phyloP scores from a whole-genome alignment of 2,888 invertebrate species.

The Drosophila borealis region DNA sequence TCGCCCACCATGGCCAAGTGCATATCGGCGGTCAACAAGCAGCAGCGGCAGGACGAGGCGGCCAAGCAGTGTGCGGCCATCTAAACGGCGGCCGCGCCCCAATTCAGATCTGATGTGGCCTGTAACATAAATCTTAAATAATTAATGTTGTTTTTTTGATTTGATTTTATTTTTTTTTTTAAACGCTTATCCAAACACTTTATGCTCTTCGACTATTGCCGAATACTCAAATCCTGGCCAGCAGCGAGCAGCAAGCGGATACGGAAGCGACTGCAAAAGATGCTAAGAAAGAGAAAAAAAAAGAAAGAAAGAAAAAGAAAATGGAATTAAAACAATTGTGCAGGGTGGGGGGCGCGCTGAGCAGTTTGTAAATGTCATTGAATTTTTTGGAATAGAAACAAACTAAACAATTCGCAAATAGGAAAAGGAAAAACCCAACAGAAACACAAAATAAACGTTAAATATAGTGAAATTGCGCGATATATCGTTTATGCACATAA shows the following conservation, averaged over 20 bases:
- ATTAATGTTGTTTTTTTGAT: constrained; percentile 60
- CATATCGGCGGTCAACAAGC: constrained; percentile 94
- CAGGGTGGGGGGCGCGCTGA: constrained; percentile 9
- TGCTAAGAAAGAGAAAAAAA: neutral
- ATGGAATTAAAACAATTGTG: constrained; percentile 1
- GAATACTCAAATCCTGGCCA: constrained; percentile 19
- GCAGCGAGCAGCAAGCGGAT: constrained; percentile 8
- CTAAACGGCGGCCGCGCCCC: constrained; percentile 34
- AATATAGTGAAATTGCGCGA: constrained; percentile 53
- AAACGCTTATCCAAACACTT: constrained; percentile 31
- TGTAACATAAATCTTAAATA: constrained; percentile 66
- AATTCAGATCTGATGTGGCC: constrained; percentile 39
- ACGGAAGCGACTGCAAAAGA: constrained; percentile 17
- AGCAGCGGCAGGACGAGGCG: constrained; percentile 70
- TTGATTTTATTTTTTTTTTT: constrained; percentile 18
- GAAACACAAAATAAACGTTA: constrained; percentile 65
- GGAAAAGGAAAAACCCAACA: constrained; percentile 30
- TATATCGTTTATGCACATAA: neutral
- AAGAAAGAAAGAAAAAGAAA: neutral
- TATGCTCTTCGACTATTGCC: constrained; percentile 47
- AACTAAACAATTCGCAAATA: constrained; percentile 63
- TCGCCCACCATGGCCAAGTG: constrained; percentile 99
- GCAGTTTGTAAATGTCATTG: constrained; percentile 59
- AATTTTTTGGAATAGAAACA: constrained; percentile 66
- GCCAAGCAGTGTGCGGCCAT: constrained; percentile 70